Evolutionary conservation across 2,797 vertebrate species (phyloP), one percentile per base, ranked within the genome.

Genomic region (Enteromius mattozi): DNA sequence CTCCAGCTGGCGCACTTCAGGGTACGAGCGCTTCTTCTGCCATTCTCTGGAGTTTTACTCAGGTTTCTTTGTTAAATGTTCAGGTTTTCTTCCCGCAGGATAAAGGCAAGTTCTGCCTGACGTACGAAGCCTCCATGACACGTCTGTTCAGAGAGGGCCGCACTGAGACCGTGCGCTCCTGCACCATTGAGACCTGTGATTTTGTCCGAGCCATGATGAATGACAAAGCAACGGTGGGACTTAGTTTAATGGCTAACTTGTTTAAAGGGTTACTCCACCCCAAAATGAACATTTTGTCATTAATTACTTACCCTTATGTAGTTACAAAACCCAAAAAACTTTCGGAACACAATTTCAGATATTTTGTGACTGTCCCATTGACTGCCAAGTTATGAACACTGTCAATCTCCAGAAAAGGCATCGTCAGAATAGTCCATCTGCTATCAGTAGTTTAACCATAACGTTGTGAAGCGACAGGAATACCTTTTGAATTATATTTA

Each of bases 41-140:
- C 2, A 3, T 63, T 63, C 13, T 63, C 7, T 63, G n/a, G 47
- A 65, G 2, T 3, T 13, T 61, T 81, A 14, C 6, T 14, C 49
- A 19, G 12, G 17, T 45, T 35, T 61, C 35, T 49, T 6, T 71
- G 14, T 85, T 30, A 78, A 45, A 7, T 1, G 37, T 45, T 19
- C 0, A 21, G 19, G 24, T 30, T 2, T 70, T 71, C 17, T 63
- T 37, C 56, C 24, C 80, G 78, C 87, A 96, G 98, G 97, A 99
- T 91, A 99, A 98, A 95, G 94, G 95, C n/a, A 98, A 97, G 86
- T 99, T 99, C 91, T 99, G 95, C 87, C 94, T 99, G 89, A 99
- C 98, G 0, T 99, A 99, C 0, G 98, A 99, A 87, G 98, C 98
- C 2, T 99, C 98, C 80, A 99, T 99, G 98, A 99, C 98, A 0